phyloP scores from a whole-genome alignment of 2,113 vertebrate genomes.

The Mandrillus leucophaeus region DNA sequence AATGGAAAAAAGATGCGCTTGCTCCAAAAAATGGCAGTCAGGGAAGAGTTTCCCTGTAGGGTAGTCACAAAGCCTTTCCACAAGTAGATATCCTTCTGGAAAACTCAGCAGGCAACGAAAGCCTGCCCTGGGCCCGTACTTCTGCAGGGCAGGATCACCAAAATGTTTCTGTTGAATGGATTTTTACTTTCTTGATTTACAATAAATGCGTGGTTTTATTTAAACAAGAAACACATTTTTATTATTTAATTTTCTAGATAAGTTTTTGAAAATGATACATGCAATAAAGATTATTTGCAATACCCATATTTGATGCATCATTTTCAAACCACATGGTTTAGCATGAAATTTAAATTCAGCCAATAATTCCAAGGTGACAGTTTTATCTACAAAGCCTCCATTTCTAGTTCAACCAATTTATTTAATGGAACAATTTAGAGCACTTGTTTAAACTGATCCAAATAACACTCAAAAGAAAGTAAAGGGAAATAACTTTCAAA shows the following conservation, averaged over 20 bases:
- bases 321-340: slow-evolving; percentile 63
- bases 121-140: not conserved
- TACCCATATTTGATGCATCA: not conserved
- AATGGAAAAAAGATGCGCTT: not conserved
- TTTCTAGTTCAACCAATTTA: slow-evolving; percentile 77
- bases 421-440: slow-evolving; percentile 77
- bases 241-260: slow-evolving; percentile 63
- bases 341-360: slow-evolving; percentile 75
- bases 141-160: not conserved
- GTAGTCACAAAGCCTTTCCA: not conserved
- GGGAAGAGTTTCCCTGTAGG: not conserved
- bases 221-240: slow-evolving; percentile 69
- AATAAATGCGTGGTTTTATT: slow-evolving; percentile 43
- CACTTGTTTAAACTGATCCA: slow-evolving; percentile 59
- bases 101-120: not conserved
- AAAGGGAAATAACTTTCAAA: slow-evolving; percentile 73
- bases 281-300: slow-evolving; percentile 59
- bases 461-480: slow-evolving; percentile 62
- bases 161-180: slow-evolving; percentile 6
- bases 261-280: slow-evolving; percentile 51
- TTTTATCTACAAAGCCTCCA: slow-evolving; percentile 76
- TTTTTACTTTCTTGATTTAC: slow-evolving; percentile 60
- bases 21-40: not conserved
- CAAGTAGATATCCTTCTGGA: not conserved
- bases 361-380: slow-evolving; percentile 72